These are phyloP conservation scores for Blastobasis adustella DNA, from an alignment of 2,888 invertebrate species.

Conservation along the genomic window DNA sequence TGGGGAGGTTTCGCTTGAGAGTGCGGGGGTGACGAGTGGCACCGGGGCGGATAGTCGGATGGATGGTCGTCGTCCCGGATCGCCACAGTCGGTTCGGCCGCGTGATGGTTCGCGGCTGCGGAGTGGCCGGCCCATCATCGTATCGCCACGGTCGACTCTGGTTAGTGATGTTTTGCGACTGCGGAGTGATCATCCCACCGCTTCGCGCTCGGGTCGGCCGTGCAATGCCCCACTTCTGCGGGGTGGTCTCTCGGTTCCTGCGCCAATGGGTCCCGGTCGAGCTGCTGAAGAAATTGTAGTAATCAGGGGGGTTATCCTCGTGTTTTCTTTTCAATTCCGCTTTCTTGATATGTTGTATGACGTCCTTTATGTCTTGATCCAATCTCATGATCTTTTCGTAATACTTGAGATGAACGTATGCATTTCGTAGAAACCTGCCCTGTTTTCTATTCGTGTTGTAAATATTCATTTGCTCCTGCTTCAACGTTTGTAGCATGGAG, in stretches of 20 bases:
- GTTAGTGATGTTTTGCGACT: too few relatives aligned
- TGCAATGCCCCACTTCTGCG: too few relatives aligned
- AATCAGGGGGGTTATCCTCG: conserved; percentile 5
- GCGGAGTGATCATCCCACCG: too few relatives aligned
- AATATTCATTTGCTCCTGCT: conserved; percentile 23
- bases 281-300: conserved; percentile 4
- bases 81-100: too few relatives aligned
- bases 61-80: too few relatives aligned
- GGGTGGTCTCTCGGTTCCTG: neutral
- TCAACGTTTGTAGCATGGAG: conserved; percentile 22
- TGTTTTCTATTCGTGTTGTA: conserved; percentile 12
- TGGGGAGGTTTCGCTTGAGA: too few relatives aligned
- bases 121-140: too few relatives aligned
- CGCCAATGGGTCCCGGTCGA: neutral
- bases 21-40: too few relatives aligned
- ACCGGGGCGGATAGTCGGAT: too few relatives aligned
- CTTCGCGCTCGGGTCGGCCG: too few relatives aligned
- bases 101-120: too few relatives aligned
- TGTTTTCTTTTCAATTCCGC: conserved; percentile 6
- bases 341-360: conserved; percentile 12
- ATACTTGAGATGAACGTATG: conserved; percentile 22
- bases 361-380: conserved; percentile 26
- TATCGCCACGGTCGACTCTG: too few relatives aligned
- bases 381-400: conserved; percentile 28
- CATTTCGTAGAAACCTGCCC: neutral